Conservation (phyloP, 2,113 vertebrate genomes). For the Nestor notabilis region DNA sequence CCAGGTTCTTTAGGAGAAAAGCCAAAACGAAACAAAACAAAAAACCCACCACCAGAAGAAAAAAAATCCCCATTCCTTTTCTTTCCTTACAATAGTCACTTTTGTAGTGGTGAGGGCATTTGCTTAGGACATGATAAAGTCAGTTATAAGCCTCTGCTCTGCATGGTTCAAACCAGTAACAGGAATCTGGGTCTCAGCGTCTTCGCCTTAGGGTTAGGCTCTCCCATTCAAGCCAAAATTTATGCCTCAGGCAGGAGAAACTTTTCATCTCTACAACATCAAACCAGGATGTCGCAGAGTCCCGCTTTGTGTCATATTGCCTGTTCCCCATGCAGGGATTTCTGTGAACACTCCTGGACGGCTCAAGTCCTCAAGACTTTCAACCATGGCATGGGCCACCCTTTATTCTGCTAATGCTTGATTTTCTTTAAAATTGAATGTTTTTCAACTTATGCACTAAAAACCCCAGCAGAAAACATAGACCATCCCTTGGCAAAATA, state of each 20-base stretch:
- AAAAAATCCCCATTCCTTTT: not conserved
- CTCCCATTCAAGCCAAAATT: constrained; percentile 36
- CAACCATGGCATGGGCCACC: not conserved
- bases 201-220: not conserved
- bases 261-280: constrained; percentile 15
- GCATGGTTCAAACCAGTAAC: not conserved
- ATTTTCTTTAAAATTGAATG: not conserved
- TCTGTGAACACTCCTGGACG: constrained; percentile 3
- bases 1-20: not conserved
- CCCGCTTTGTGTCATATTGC: not conserved
- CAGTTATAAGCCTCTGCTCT: not conserved
- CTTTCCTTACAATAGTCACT: not conserved
- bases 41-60: not conserved
- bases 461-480: not conserved
- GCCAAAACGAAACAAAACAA: not conserved
- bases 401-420: not conserved
- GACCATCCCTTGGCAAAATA: not conserved
- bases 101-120: not conserved
- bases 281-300: not conserved
- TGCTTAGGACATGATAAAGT: not conserved
- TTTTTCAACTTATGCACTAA: not conserved
- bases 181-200: not conserved
- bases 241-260: constrained; percentile 14
- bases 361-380: not conserved
- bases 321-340: not conserved